Conservation (phyloP, 2,113 vertebrate genomes). For the Amphiprion ocellaris region DNA sequence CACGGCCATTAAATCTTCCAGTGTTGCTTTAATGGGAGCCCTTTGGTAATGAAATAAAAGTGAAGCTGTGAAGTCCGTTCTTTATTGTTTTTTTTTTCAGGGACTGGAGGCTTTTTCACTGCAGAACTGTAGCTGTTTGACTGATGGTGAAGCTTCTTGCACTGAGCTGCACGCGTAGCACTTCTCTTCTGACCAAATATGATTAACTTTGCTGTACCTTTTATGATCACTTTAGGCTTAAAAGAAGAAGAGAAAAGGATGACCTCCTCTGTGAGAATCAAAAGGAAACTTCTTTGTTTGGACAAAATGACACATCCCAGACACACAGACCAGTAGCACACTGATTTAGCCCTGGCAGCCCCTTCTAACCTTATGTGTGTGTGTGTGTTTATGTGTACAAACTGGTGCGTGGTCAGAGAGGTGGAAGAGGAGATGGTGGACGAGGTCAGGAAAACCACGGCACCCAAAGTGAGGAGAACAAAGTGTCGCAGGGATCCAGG, state of each 20-base stretch:
- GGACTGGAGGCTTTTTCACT: constrained; percentile 8
- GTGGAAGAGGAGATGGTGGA: constrained; percentile 63
- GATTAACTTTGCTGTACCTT: not conserved
- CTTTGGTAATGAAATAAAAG: constrained; percentile 67
- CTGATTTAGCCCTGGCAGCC: constrained; percentile 53
- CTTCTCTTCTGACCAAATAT: not conserved
- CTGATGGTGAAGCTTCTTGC: constrained; percentile 8
- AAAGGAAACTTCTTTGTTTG: constrained; percentile 45
- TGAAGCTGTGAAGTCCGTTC: constrained; percentile 38
- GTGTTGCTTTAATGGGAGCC: constrained; percentile 57
- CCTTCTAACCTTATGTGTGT: constrained; percentile 37
- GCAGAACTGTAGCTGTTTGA: constrained; percentile 6
- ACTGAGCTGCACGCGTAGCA: not conserved
- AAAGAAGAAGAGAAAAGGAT: not conserved
- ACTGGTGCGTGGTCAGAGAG: constrained; percentile 55
- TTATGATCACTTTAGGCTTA: not conserved
- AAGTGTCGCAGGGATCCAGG: constrained; percentile 76
- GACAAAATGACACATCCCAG: constrained; percentile 53
- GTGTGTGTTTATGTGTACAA: constrained; percentile 2
- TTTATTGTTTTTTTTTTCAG: constrained; percentile 31
- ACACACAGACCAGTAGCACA: constrained; percentile 17
- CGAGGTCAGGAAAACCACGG: constrained; percentile 79
- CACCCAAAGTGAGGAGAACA: constrained; percentile 74
- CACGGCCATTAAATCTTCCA: constrained; percentile 44
- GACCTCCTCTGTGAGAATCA: constrained; percentile 23